Conservation (phyloP, 2,888 invertebrate species). For the Drosophila ustulata region DNA sequence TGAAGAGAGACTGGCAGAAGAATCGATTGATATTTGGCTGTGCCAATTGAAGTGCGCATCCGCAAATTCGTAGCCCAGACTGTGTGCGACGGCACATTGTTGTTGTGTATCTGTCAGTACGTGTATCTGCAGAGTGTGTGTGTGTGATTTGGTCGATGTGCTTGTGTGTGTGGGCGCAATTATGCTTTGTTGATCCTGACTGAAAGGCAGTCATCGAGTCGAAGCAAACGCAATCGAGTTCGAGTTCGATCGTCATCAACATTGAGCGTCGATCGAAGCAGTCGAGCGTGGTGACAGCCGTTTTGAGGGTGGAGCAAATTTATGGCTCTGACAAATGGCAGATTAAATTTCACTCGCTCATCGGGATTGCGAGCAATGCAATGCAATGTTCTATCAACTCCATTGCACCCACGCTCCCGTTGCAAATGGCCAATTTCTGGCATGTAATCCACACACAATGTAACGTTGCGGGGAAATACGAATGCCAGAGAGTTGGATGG, state of each 20-base stretch:
- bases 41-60: slow-evolving; percentile 82
- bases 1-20: slow-evolving; percentile 47
- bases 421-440: slow-evolving; percentile 64
- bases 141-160: background rate
- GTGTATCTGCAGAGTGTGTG: background rate
- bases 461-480: background rate
- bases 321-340: slow-evolving; percentile 38
- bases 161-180: slow-evolving; percentile 81
- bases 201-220: slow-evolving; percentile 52
- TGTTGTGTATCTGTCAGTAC: background rate
- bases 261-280: slow-evolving; percentile 43
- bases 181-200: slow-evolving; percentile 74
- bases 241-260: slow-evolving; percentile 28
- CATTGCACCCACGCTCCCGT: slow-evolving; percentile 39
- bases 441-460: slow-evolving; percentile 38
- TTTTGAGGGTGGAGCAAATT: slow-evolving; percentile 74
- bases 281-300: slow-evolving; percentile 76
- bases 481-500: background rate
- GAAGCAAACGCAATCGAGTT: slow-evolving; percentile 13
- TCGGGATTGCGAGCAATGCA: slow-evolving; percentile 22
- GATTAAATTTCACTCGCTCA: slow-evolving; percentile 67
- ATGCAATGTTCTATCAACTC: slow-evolving; percentile 35
- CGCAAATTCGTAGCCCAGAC: slow-evolving; percentile 45
- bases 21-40: slow-evolving; percentile 50
- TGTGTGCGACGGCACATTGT: background rate